phyloP scores from a whole-genome alignment of 2,888 invertebrate species.

The Ligdia adustata region DNA sequence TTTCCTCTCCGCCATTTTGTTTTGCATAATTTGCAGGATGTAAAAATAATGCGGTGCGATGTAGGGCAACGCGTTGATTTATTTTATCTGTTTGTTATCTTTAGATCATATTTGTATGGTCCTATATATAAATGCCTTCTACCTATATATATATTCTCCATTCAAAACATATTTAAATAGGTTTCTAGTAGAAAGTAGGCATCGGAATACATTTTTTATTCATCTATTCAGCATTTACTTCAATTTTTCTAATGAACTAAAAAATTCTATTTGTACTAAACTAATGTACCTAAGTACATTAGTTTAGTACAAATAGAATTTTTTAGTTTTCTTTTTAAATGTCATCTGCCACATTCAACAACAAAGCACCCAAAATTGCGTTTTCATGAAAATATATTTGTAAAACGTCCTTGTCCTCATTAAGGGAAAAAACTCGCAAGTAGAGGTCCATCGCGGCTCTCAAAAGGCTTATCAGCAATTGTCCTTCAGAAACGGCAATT shows the following conservation, averaged over 20 bases:
- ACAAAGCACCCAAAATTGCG: not conserved
- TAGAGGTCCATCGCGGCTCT: conserved; percentile 25
- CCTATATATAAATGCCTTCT: not conserved
- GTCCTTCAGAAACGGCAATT: conserved; percentile 32
- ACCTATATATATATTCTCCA: not conserved
- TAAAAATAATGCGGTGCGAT: not conserved
- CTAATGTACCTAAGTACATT: too few relatives aligned
- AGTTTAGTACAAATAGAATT: too few relatives aligned
- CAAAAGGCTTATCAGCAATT: conserved; percentile 37
- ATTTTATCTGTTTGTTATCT: not conserved
- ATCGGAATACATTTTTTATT: too few relatives aligned
- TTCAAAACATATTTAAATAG: not conserved
- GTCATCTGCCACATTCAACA: too few relatives aligned
- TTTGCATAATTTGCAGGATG: conserved; percentile 8
- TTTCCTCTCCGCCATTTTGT: conserved; percentile 7
- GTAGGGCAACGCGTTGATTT: conserved; percentile 5
- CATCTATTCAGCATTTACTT: too few relatives aligned
- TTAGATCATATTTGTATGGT: not conserved
- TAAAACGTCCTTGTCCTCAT: conserved; percentile 25
- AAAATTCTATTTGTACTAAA: too few relatives aligned
- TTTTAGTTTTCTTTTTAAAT: too few relatives aligned
- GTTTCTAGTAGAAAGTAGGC: not conserved
- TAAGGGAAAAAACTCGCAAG: conserved; percentile 32
- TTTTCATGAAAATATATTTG: conserved; percentile 27
- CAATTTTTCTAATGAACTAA: too few relatives aligned